Evolutionary conservation across 2,113 vertebrate species (phyloP).

Genomic region (Phalacrocorax aristotelis): DNA sequence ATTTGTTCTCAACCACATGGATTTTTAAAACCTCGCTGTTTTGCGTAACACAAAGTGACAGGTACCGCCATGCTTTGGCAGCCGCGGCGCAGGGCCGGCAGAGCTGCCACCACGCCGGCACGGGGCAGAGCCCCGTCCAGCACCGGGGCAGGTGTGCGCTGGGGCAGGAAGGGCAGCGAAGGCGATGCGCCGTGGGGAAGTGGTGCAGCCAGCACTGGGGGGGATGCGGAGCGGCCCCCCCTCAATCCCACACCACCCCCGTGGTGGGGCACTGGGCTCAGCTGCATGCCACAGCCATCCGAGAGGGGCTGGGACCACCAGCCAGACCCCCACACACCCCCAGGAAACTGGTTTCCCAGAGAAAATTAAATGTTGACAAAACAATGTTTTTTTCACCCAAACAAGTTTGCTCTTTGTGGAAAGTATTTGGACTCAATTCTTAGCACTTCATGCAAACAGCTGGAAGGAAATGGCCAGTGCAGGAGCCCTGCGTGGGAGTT

Average conservation of each 20-base stretch:
- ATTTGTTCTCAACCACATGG: fast-evolving
- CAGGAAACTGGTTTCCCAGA: neutral
- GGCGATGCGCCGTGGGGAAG: fast-evolving
- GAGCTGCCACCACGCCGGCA: neutral
- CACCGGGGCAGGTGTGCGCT: neutral
- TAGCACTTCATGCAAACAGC: neutral
- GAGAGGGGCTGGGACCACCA: fast-evolving
- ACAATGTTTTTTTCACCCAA: neutral
- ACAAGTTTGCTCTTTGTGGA: neutral
- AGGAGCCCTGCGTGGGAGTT: neutral
- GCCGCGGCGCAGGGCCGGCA: neutral
- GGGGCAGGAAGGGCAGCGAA: neutral
- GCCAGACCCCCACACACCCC: neutral
- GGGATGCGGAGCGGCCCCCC: no score
- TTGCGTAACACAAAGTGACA: fast-evolving
- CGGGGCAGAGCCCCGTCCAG: neutral
- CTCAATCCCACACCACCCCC: fast-evolving
- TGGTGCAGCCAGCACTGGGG: neutral
- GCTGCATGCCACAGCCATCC: neutral
- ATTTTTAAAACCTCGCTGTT: neutral
- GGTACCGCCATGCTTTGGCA: no score
- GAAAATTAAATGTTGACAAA: neutral
- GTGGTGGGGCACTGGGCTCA: no score
- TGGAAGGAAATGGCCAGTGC: fast-evolving
- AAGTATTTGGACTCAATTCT: neutral